These are phyloP conservation scores for Cephonodes hylas DNA, from an alignment of 2,888 invertebrate genomes.

Conservation along the genomic window DNA sequence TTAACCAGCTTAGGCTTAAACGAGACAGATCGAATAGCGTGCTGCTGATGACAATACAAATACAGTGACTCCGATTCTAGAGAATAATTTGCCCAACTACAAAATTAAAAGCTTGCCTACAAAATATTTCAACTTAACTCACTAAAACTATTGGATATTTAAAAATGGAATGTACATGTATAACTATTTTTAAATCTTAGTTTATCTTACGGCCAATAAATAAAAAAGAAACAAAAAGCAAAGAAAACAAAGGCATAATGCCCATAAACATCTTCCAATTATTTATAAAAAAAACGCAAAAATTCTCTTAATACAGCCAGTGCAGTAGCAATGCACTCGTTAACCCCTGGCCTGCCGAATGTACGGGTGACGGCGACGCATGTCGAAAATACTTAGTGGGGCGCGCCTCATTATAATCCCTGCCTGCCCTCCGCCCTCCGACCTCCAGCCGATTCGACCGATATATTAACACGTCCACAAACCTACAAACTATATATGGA, in stretches of 20 bases:
- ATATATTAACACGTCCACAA: conserved; percentile 74
- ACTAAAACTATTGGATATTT: too few species aligned
- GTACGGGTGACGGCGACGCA: conserved; percentile 79
- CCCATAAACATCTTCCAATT: neutral
- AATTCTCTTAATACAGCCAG: conserved; percentile 57
- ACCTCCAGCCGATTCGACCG: conserved; percentile 62
- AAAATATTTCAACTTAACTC: too few species aligned
- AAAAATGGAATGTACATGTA: too few species aligned
- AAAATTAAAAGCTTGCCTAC: too few species aligned
- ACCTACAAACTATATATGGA: conserved; percentile 45
- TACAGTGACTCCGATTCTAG: too few species aligned
- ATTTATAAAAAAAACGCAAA: conserved; percentile 25
- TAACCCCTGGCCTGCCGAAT: conserved; percentile 60
- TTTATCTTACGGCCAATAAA: neutral
- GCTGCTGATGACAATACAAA: too few species aligned
- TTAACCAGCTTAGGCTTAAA: too few species aligned
- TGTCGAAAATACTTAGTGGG: conserved; percentile 81
- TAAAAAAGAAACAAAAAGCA: neutral
- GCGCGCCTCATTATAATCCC: conserved; percentile 79
- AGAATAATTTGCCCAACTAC: too few species aligned
- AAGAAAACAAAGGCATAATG: neutral
- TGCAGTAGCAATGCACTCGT: conserved; percentile 54
- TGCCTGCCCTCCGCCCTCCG: conserved; percentile 51
- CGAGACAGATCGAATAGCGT: too few species aligned
- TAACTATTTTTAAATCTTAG: too few species aligned